A percentile compares a stretch with the other conserved stretches of the same genome.
These are phyloP conservation scores for Rhadinocentrus ornatus DNA, from an alignment of 2,797 vertebrate genomes.

Conservation along the genomic window DNA sequence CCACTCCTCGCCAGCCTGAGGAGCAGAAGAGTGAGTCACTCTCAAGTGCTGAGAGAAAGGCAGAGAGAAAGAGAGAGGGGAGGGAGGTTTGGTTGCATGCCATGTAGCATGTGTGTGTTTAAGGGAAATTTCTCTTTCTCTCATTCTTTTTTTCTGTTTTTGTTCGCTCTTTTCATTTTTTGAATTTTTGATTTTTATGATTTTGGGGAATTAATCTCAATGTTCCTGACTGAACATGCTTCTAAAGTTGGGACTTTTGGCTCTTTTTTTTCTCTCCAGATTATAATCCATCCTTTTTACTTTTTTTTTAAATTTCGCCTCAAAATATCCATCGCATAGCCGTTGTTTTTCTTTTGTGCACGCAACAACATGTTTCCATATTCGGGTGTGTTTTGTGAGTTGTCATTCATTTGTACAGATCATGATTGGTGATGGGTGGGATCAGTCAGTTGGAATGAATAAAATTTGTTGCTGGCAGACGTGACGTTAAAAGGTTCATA, in stretches of 20 bases:
- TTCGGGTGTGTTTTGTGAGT: slow-evolving; percentile 39
- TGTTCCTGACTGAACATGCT: slow-evolving; percentile 39
- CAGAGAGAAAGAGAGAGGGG: slow-evolving; percentile 49
- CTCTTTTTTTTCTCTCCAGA: slow-evolving; percentile 26
- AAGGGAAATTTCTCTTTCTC: slow-evolving; percentile 54
- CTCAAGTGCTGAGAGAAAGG: slow-evolving; percentile 59
- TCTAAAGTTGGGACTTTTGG: slow-evolving; percentile 42
- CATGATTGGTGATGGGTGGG: slow-evolving; percentile 26
- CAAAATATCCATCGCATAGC: slow-evolving; percentile 48
- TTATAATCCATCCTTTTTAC: slow-evolving; percentile 46
- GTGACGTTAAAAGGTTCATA: slow-evolving; percentile 39
- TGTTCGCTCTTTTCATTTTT: neutral
- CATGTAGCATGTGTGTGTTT: slow-evolving; percentile 65
- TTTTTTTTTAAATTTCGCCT: neutral
- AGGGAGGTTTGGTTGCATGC: slow-evolving; percentile 65
- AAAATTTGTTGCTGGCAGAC: slow-evolving; percentile 5
- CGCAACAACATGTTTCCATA: slow-evolving; percentile 33
- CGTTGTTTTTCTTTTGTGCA: slow-evolving; percentile 51
- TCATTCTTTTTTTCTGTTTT: slow-evolving; percentile 13
- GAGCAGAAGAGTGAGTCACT: slow-evolving; percentile 92
- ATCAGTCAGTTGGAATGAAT: slow-evolving; percentile 15
- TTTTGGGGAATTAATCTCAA: slow-evolving; percentile 31
- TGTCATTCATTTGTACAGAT: slow-evolving; percentile 48
- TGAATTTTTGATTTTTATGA: slow-evolving; percentile 46
- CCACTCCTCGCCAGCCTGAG: slow-evolving; percentile 90